Evolutionary conservation across 64 coral and sea anemone genomes (phyloP), one percentile per base, ranked within the genome.

Genomic region (Anthopleura sola): DNA sequence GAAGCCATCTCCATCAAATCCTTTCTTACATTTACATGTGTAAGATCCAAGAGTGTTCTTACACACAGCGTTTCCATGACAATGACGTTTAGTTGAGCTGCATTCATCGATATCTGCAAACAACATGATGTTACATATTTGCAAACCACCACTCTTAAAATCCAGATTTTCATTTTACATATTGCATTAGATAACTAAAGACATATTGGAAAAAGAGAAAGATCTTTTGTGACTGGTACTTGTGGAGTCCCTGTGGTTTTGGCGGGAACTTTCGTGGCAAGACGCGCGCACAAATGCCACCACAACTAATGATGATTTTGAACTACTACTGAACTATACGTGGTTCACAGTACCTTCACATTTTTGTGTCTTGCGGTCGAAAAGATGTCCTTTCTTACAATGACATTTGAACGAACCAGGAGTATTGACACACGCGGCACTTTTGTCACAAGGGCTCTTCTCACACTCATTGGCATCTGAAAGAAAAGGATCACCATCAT

Each of bases 71-170:
- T 64, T 24, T 9, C 37, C 37, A 11, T 54, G 37, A 24, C 86
- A 88, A 24, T 31, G 31, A 20, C 44, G n/a, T 78, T 81, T 78
- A n/a, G 60, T 37, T 2, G 49, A 37, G 12, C 26, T 50, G 60
- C 86, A 88, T 47, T 88, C 86, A 36, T 88, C 55, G 37, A 88
- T 64, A 20, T 88, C 86, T 88, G 18, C 20, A 87, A 49, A n/a
- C n/a, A n/a, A n/a, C n/a, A n/a, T n/a, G n/a, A n/a, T n/a, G n/a
- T n/a, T n/a, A n/a, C n/a, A n/a, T n/a, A n/a, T n/a, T n/a, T n/a
- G n/a, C n/a, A n/a, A n/a, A n/a, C n/a, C n/a, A n/a, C 21, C 38
- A 55, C 2, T 44, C 40, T 3, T 44, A 44, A 44, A 44, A 44
- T 6, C 40, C 4, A 44, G 9, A 44, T 6, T 44, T 6, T 6